Evolutionary conservation across 2,113 vertebrate genomes (phyloP), one percentile per base, ranked within the genome.

Genomic region (Rhineura floridana): DNA sequence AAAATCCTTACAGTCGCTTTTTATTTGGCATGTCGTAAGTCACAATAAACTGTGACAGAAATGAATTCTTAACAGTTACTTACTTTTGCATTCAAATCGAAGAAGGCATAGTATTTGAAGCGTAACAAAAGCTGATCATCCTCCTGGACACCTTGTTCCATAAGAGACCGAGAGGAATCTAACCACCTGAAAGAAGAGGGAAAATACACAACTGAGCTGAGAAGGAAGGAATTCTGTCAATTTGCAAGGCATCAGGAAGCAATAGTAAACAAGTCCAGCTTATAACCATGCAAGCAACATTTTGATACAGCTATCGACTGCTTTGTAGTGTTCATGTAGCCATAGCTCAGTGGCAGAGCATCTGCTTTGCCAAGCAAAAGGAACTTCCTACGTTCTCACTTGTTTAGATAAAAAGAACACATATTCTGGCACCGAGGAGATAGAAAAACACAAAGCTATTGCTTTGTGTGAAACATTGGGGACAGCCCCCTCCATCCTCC

Each of bases 61-160:
- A 9, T 62, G 48, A 90, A 23, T 76, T 19, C 23, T 62, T 44
- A 67, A 62, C 80, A 83, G 63, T 13, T 62, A 95, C 97, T 97
- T 98, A 99, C 99, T 97, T 99, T 99, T 88, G 99, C 98, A 95
- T 99, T 99, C 92, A 99, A 97, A 96, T 99, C 99, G 95, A 99
- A 99, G 96, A 99, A 99, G 92, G 97, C 97, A 88, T 98, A 99
- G 96, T 99, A 99, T 96, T 99, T 99, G 95, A 99, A 99, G 85
- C 99, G 98, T 75, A 99, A 93, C 88, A 98, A 90, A 80, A 99
- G 96, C 89, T 97, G 97, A 76, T 99, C 98, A 0, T 98, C 97
- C 28, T 99, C 97, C 87, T 96, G 97, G 83, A 99, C 93, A 30
- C 97, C 98, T 95, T 99, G 99, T 89, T 99, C 99, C 98, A 99